Percentiles rank a stretch among this genome's conserved stretches.
phyloP scores from a whole-genome alignment of 2,113 vertebrate species.

The Neogobius melanostomus region DNA sequence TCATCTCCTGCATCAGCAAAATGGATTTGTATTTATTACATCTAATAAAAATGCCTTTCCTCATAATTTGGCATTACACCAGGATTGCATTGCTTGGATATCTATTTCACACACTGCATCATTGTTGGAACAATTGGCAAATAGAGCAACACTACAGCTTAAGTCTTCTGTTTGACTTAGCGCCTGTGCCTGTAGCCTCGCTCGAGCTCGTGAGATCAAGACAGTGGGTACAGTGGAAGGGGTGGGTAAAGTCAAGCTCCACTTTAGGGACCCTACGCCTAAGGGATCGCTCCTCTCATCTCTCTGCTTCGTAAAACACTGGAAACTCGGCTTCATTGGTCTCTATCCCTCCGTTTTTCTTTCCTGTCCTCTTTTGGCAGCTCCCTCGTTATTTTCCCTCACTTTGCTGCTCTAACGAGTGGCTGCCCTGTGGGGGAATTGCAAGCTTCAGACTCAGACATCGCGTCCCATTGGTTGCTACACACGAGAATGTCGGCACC shows the following conservation, averaged over 20 bases:
- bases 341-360: constrained; percentile 30
- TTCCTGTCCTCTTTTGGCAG: constrained; percentile 19
- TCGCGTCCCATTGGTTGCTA: constrained; percentile 65
- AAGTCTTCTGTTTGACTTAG: neutral
- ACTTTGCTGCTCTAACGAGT: constrained; percentile 60
- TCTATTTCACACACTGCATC: neutral
- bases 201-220: constrained; percentile 23
- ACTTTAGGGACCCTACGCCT: constrained; percentile 38
- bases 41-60: neutral
- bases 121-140: neutral
- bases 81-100: neutral
- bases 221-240: constrained; percentile 25
- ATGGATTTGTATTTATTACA: no score
- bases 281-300: constrained; percentile 35
- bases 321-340: constrained; percentile 36
- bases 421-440: constrained; percentile 64
- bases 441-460: constrained; percentile 59
- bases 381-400: constrained; percentile 40
- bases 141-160: neutral
- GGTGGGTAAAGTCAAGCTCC: constrained; percentile 40
- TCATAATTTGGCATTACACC: neutral
- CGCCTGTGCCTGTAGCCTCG: neutral
- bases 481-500: constrained; percentile 62
- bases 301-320: constrained; percentile 23
- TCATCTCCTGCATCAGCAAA: neutral